Percentiles rank a stretch among this genome's conserved stretches.
Conservation (phyloP, 2,888 invertebrate species). For the Lamellibrachia columna region DNA sequence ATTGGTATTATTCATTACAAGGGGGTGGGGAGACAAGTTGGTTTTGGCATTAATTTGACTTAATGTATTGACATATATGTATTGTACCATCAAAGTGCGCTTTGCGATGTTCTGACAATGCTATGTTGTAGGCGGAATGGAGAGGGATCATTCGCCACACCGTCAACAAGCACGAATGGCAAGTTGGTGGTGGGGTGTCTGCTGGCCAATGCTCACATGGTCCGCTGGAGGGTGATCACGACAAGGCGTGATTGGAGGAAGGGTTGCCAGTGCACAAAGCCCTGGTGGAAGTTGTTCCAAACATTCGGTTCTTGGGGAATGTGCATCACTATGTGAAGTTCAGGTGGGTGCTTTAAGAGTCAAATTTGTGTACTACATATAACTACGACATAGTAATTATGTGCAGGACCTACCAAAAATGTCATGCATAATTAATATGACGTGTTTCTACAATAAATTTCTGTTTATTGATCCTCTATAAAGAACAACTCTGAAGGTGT, state of each 20-base stretch:
- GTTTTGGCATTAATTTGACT: background rate
- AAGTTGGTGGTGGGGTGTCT: background rate
- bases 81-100: background rate
- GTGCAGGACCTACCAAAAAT: too few relatives aligned
- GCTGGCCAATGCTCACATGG: background rate
- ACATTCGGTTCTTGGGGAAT: background rate
- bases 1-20: too few relatives aligned
- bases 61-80: background rate
- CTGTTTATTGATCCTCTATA: background rate
- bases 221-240: background rate
- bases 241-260: background rate
- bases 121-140: background rate
- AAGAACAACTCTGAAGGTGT: background rate
- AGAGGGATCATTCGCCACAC: background rate
- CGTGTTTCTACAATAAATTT: background rate
- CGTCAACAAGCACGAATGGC: background rate
- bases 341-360: background rate
- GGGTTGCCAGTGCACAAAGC: background rate
- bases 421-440: too few relatives aligned
- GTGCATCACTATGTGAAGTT: background rate
- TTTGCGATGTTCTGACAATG: background rate
- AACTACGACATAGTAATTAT: too few relatives aligned
- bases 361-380: background rate
- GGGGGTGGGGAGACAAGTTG: background rate
- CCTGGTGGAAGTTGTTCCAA: background rate